phyloP scores from a whole-genome alignment of 2,797 vertebrate species.

The Sebastes melanostomus region DNA sequence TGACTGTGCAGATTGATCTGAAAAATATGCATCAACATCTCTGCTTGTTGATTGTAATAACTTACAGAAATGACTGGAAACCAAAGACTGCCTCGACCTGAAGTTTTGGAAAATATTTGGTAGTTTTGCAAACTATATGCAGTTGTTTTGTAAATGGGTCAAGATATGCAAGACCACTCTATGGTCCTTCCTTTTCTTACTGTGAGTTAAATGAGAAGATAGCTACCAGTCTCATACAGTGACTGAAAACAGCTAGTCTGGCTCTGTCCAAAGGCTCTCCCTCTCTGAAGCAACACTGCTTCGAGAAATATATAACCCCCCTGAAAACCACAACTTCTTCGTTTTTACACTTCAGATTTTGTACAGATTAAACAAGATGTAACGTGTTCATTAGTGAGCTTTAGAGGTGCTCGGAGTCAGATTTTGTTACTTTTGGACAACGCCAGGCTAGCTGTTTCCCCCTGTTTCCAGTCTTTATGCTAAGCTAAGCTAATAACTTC shows the following conservation, averaged over 20 bases:
- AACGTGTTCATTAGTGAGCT: too few species aligned
- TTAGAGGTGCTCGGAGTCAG: too few species aligned
- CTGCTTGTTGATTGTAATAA: not conserved
- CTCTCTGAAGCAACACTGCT: not conserved
- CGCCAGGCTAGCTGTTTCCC: not conserved
- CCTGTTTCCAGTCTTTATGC: not conserved
- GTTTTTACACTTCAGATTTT: too few species aligned
- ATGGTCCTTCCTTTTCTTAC: not conserved
- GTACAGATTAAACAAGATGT: too few species aligned
- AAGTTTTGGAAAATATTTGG: not conserved
- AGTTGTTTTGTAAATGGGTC: not conserved
- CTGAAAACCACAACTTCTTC: not conserved
- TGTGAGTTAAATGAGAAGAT: too few species aligned
- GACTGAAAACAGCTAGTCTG: not conserved
- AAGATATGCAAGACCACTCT: not conserved
- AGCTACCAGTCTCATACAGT: too few species aligned
- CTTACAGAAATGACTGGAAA: not conserved
- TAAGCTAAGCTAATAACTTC: not conserved
- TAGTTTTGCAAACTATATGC: not conserved
- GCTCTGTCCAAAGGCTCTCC: not conserved
- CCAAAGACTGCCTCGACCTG: not conserved
- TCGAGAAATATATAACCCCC: not conserved
- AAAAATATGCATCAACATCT: not conserved
- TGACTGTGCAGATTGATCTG: not conserved
- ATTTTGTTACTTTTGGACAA: too few species aligned